A percentile compares a stretch with the other conserved stretches of the same genome.
Conservation (phyloP, 2,797 vertebrate species). For the Octomys mimax region DNA sequence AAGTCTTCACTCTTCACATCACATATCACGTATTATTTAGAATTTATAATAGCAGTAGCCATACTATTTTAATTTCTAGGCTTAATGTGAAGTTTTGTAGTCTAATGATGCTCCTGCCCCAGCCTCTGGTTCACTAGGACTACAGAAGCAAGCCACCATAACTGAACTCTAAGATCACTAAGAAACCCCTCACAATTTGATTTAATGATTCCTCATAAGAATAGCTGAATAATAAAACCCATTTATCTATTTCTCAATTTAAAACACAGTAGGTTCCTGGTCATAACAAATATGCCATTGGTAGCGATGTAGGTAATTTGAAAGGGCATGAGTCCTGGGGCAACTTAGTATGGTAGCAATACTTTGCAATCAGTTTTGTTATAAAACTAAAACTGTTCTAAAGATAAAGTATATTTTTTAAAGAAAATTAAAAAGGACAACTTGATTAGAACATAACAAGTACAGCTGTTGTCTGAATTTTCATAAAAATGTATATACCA, state of each 20-base stretch:
- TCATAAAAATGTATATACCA: conserved; percentile 29
- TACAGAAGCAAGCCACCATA: background rate
- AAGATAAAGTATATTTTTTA: background rate
- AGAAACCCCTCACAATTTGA: conserved; percentile 17
- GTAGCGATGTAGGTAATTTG: background rate
- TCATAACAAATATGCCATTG: background rate
- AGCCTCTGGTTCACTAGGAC: background rate
- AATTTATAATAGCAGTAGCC: background rate
- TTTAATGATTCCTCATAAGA: background rate
- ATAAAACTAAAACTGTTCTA: background rate
- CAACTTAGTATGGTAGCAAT: background rate
- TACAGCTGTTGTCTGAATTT: background rate
- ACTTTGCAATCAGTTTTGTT: background rate
- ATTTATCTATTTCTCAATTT: conserved; percentile 25
- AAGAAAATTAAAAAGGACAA: background rate
- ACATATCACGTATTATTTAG: background rate
- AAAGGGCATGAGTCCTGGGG: background rate
- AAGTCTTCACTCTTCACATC: background rate
- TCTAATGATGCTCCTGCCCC: background rate
- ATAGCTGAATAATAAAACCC: conserved; percentile 9
- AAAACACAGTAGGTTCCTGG: conserved; percentile 3
- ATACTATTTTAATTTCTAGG: background rate
- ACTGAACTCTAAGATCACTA: background rate
- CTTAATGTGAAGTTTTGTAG: too few species aligned
- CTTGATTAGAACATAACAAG: conserved; percentile 23